A percentile compares a stretch with the other conserved stretches of the same genome.
Conservation (phyloP, 1,140 invertebrate genomes). For the Camponotus floridanus region DNA sequence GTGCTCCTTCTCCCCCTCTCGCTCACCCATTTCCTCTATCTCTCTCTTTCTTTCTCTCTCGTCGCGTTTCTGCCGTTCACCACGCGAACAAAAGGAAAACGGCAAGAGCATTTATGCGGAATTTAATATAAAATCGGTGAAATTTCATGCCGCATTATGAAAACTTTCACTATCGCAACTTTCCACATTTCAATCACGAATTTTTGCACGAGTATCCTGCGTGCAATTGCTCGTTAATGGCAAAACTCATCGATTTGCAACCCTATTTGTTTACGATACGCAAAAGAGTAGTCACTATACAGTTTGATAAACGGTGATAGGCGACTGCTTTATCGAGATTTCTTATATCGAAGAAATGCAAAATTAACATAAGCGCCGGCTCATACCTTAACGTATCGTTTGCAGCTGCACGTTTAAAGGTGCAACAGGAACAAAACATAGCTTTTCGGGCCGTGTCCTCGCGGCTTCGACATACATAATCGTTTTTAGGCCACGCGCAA, state of each 20-base stretch:
- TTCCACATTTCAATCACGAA: conserved; percentile 10
- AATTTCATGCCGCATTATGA: neutral
- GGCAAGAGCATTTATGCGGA: conserved; percentile 5
- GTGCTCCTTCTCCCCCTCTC: conserved; percentile 53
- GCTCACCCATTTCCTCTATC: neutral
- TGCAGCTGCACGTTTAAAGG: conserved; percentile 21
- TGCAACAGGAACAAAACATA: neutral
- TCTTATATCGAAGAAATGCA: neutral
- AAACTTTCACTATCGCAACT: conserved; percentile 37
- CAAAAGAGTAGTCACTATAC: neutral
- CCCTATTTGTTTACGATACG: conserved; percentile 23
- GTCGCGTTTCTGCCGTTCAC: conserved; percentile 48
- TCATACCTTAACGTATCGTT: conserved; percentile 7
- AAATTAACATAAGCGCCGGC: conserved; percentile 15
- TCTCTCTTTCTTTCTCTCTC: neutral
- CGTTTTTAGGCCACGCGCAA: conserved; percentile 68
- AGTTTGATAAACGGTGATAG: neutral
- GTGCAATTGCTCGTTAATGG: neutral
- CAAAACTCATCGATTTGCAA: conserved; percentile 14
- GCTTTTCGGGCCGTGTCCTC: neutral
- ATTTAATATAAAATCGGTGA: conserved; percentile 32
- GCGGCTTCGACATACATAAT: conserved; percentile 11
- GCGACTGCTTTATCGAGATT: conserved; percentile 13
- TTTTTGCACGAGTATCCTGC: neutral
- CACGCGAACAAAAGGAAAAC: neutral